Percentiles rank a stretch among this genome's conserved stretches.
Conservation (phyloP, 2,113 vertebrate species). For the Saguinus midas region DNA sequence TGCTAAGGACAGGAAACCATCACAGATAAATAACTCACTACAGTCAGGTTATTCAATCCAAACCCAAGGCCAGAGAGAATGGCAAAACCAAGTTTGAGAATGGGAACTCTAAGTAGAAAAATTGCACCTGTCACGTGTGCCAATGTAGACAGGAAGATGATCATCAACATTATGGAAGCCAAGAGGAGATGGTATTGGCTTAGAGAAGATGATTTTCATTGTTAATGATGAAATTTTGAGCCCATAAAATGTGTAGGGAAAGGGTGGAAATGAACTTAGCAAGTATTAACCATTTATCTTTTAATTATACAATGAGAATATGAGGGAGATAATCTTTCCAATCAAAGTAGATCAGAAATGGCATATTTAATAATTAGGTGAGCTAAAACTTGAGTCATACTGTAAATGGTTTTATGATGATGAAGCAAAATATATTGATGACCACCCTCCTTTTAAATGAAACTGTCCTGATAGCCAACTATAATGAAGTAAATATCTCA, state of each 20-base stretch:
- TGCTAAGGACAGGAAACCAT: background rate
- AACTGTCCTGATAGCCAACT: background rate
- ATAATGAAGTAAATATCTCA: background rate
- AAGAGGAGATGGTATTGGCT: background rate
- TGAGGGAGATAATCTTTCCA: background rate
- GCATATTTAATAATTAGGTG: background rate
- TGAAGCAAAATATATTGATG: background rate
- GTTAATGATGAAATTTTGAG: background rate
- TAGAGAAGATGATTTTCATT: background rate
- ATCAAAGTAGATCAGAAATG: background rate
- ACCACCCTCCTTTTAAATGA: background rate
- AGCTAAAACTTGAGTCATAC: background rate
- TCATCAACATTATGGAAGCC: background rate
- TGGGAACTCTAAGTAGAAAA: background rate
- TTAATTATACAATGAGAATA: background rate
- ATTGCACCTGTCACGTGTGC: background rate
- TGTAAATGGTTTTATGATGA: background rate
- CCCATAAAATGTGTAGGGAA: background rate
- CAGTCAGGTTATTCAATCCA: background rate
- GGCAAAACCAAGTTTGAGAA: background rate
- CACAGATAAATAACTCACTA: background rate
- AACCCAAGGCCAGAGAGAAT: background rate
- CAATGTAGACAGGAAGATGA: background rate
- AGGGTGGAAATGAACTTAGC: background rate
- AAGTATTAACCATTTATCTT: background rate